phyloP scores from a whole-genome alignment of 2,888 invertebrate species.

The Phengaris alcon region DNA sequence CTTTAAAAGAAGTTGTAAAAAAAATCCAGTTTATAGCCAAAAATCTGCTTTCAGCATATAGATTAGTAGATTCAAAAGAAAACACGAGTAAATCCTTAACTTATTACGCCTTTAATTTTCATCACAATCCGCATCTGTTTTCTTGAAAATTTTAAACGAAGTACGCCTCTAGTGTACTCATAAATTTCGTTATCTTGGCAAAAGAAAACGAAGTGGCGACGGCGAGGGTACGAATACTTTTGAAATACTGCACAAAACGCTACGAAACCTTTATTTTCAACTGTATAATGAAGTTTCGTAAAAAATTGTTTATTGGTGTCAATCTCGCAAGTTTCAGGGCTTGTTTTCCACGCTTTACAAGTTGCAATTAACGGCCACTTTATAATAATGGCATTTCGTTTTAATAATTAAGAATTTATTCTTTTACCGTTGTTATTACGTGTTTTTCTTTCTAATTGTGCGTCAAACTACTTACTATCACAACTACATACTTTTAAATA shows the following conservation, averaged over 20 bases:
- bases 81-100: neutral
- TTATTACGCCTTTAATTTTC: neutral
- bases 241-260: conserved; percentile 25
- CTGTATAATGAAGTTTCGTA: neutral
- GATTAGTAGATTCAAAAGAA: no score
- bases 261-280: neutral
- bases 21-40: no score
- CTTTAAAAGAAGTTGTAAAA: no score
- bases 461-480: no score
- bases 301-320: neutral
- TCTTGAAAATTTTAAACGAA: conserved; percentile 27
- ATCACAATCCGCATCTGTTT: conserved; percentile 22
- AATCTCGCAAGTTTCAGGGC: neutral
- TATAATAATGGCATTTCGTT: neutral
- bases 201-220: conserved; percentile 31
- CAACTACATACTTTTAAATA: no score
- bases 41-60: no score
- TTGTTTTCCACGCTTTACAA: neutral
- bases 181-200: conserved; percentile 31
- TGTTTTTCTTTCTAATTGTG: no score
- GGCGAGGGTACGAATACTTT: conserved; percentile 24
- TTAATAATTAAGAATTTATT: neutral
- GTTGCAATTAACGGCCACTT: neutral
- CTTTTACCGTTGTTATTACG: neutral
- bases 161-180: conserved; percentile 29